These are phyloP conservation scores for Psittacula echo DNA, from an alignment of 2,797 vertebrate genomes.

Conservation along the genomic window DNA sequence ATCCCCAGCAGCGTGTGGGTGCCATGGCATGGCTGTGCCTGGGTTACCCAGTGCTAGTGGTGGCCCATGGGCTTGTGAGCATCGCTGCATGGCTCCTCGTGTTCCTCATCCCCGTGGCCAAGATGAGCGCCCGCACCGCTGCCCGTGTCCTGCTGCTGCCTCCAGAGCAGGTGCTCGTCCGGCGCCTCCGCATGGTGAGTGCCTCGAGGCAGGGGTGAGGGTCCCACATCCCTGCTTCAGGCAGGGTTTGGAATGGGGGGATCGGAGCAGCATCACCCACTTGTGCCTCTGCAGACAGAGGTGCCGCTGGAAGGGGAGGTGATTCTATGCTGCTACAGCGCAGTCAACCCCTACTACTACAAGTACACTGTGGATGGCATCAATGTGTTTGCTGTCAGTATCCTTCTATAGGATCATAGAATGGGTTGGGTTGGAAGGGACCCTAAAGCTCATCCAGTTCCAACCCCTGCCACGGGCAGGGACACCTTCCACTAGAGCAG, in stretches of 20 bases:
- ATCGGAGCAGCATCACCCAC: rapidly evolving
- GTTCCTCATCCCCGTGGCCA: conserved; percentile 84
- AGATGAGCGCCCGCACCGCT: conserved; percentile 79
- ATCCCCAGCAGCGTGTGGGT: conserved; percentile 56
- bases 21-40: conserved; percentile 79
- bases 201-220: rapidly evolving
- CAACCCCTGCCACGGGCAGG: no score
- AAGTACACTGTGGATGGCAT: conserved; percentile 87
- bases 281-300: conserved; percentile 50
- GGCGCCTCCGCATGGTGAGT: conserved; percentile 72
- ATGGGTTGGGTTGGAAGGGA: neutral
- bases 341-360: conserved; percentile 88
- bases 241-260: neutral
- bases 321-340: conserved; percentile 83
- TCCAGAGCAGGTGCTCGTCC: conserved; percentile 77
- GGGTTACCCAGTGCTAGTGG: conserved; percentile 77
- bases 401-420: conserved; percentile 67
- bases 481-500: no score
- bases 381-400: conserved; percentile 87
- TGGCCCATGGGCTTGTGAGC: conserved; percentile 82
- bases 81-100: conserved; percentile 83
- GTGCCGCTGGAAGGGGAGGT: conserved; percentile 71
- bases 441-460: no score
- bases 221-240: rapidly evolving
- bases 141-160: conserved; percentile 76